Evolutionary conservation across 2,888 invertebrate species (phyloP).

Genomic region (Antheraea assamensis): DNA sequence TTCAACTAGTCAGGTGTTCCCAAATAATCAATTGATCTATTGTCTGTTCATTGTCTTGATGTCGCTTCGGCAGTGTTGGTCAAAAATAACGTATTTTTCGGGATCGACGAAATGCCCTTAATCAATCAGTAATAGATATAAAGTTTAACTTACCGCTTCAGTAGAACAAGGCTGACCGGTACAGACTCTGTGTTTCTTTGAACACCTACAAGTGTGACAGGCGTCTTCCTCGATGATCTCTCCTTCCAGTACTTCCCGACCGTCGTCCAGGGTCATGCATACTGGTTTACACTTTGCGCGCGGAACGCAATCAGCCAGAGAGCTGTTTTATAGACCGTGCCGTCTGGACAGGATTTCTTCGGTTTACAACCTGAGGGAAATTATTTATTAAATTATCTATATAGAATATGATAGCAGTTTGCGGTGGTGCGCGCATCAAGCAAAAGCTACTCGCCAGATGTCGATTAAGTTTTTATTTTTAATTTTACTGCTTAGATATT

Average conservation of each 20-base stretch:
- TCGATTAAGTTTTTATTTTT: too few relatives aligned
- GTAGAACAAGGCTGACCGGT: slow-evolving; percentile 86
- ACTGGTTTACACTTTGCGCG: slow-evolving; percentile 86
- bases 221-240: slow-evolving; percentile 88
- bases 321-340: slow-evolving; percentile 88
- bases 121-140: neutral
- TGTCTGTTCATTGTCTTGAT: too few relatives aligned
- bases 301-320: slow-evolving; percentile 88
- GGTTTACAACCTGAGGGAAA: slow-evolving; percentile 85
- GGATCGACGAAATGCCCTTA: too few relatives aligned
- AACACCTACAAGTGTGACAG: slow-evolving; percentile 91
- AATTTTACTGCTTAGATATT: too few relatives aligned
- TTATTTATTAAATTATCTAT: neutral
- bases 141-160: slow-evolving; percentile 44
- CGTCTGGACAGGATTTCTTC: slow-evolving; percentile 86
- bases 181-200: slow-evolving; percentile 86
- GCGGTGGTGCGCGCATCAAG: too few relatives aligned
- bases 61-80: too few relatives aligned
- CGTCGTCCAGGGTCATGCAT: slow-evolving; percentile 85
- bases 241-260: slow-evolving; percentile 87
- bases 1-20: too few relatives aligned
- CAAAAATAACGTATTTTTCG: too few relatives aligned
- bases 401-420: too few relatives aligned
- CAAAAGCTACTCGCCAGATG: too few relatives aligned
- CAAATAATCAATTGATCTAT: too few relatives aligned